Percentiles rank a stretch among this genome's conserved stretches.
Conservation (phyloP, 2,888 invertebrate genomes). For the Caenorhabditis sinica region DNA sequence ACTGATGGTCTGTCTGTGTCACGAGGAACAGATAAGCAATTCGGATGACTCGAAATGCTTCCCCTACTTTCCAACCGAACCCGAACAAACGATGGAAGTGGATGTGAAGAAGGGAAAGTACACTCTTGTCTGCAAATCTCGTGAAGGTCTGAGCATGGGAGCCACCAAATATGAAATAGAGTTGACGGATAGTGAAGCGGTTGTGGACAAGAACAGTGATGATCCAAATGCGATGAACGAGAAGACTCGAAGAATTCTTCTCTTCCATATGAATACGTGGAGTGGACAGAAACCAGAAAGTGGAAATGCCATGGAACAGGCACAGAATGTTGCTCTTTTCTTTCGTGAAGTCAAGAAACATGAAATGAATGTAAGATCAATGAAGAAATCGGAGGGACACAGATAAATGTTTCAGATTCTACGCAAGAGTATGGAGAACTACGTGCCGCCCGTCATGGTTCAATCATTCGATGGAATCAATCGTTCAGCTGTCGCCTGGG, state of each 20-base stretch:
- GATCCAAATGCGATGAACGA: slow-evolving; percentile 35
- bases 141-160: slow-evolving; percentile 41
- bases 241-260: neutral
- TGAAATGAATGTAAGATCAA: slow-evolving; percentile 16
- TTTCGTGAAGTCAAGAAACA: slow-evolving; percentile 25
- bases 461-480: slow-evolving; percentile 64
- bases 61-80: slow-evolving; percentile 64
- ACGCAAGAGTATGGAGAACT: slow-evolving; percentile 54
- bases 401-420: slow-evolving; percentile 33
- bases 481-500: slow-evolving; percentile 58
- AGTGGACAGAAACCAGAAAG: slow-evolving; percentile 24
- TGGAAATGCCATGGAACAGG: slow-evolving; percentile 33
- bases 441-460: slow-evolving; percentile 64
- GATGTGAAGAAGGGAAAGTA: slow-evolving; percentile 53
- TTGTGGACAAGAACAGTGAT: slow-evolving; percentile 24
- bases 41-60: slow-evolving; percentile 63
- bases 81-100: slow-evolving; percentile 50
- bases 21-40: slow-evolving; percentile 52
- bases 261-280: slow-evolving; percentile 49
- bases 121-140: slow-evolving; percentile 43
- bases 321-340: slow-evolving; percentile 34
- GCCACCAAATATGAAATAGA: slow-evolving; percentile 40
- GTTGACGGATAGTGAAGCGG: slow-evolving; percentile 30
- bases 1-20: slow-evolving; percentile 50
- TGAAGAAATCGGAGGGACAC: neutral